Evolutionary conservation across 2,113 vertebrate species (phyloP).

Genomic region (Hyperopisus bebe): DNA sequence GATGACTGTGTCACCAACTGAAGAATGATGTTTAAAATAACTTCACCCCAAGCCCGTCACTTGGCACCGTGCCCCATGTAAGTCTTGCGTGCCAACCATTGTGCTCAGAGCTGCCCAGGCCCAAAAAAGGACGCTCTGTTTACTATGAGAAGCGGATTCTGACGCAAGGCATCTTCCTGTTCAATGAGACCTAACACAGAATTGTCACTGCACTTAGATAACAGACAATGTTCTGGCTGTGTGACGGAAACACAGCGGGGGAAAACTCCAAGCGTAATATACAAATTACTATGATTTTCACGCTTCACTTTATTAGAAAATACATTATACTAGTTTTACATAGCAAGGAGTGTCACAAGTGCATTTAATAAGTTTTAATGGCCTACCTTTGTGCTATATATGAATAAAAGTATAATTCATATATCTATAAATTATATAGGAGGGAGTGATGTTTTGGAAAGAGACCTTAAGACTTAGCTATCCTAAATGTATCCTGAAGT

Average conservation of each 20-base stretch:
- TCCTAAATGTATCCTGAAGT: neutral
- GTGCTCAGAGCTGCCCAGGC: neutral
- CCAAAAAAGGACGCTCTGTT: slow-evolving; percentile 16
- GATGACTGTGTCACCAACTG: neutral
- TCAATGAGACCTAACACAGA: slow-evolving; percentile 10
- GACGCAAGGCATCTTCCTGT: neutral
- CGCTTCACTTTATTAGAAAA: neutral
- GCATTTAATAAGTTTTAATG: neutral
- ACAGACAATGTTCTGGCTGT: neutral
- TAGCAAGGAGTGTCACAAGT: neutral
- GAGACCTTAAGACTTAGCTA: neutral
- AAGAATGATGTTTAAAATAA: slow-evolving; percentile 7
- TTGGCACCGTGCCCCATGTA: neutral
- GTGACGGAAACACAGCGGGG: neutral
- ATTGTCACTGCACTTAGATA: neutral
- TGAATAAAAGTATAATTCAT: neutral
- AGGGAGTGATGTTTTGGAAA: neutral
- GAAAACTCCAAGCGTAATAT: neutral
- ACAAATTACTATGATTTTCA: neutral
- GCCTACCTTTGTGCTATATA: neutral
- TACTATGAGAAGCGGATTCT: slow-evolving; percentile 19
- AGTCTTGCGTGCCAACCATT: neutral
- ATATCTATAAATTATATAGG: too few relatives aligned
- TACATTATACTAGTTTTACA: neutral
- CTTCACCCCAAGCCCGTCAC: neutral